A percentile compares a stretch with the other conserved stretches of the same genome.
phyloP scores from a whole-genome alignment of 2,113 vertebrate species.

The Motacilla tschutschensis region DNA sequence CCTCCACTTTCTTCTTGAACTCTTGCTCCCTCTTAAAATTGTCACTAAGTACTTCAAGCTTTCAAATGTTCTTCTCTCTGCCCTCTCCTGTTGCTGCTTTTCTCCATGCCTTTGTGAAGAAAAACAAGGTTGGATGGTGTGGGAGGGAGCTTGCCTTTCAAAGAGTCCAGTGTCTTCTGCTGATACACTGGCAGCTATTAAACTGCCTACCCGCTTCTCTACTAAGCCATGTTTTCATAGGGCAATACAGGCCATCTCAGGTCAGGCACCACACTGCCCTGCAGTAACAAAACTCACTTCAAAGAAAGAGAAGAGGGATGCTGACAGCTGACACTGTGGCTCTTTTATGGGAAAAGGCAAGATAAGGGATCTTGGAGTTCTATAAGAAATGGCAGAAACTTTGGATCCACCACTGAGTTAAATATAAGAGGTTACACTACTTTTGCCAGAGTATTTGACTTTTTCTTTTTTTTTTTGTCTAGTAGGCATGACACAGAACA shows the following conservation, averaged over 20 bases:
- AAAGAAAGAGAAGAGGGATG: conserved; percentile 5
- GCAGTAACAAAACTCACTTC: conserved; percentile 14
- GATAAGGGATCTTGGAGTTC: background rate
- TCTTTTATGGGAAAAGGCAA: background rate
- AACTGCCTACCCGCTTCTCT: background rate
- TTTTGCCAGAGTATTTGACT: background rate
- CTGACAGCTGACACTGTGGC: background rate
- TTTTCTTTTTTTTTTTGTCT: background rate
- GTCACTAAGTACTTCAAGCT: background rate
- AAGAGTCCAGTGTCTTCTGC: background rate
- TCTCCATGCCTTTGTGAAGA: conserved; percentile 23
- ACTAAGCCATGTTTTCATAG: background rate
- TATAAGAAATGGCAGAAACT: background rate
- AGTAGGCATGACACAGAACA: background rate
- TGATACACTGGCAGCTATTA: background rate
- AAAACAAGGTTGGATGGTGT: conserved; percentile 7
- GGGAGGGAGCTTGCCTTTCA: conserved; percentile 15
- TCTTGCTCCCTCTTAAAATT: conserved; percentile 1
- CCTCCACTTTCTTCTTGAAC: background rate
- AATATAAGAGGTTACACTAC: background rate
- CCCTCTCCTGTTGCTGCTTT: conserved; percentile 7
- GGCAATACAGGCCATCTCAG: background rate
- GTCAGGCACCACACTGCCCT: conserved; percentile 40
- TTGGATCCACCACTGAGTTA: background rate
- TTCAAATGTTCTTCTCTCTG: background rate